Base-by-base conservation (phyloP, 2,888 invertebrate genomes). In the Acholoe squamosa region DNA sequence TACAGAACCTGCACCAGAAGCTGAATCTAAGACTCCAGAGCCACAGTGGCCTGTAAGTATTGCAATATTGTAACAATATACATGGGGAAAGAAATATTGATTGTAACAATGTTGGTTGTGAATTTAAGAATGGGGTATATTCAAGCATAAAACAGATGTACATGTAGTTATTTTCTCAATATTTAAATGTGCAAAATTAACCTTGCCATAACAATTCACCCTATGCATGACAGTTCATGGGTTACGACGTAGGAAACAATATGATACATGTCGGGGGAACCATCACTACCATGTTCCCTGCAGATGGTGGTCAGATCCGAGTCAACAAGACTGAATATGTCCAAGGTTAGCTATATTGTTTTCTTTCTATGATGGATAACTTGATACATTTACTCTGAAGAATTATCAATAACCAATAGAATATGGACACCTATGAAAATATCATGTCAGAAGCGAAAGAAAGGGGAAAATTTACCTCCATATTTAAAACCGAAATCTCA, bases 241-340 rank as follows among this genome's bases (percentile, higher is more conserved):
- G 96, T 5, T 96, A 95, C 92, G 95, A 96, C 92, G 92, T 95
- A 22, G 95, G 95, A 25, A 95, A 95, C 92, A 94, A 94, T 51
- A 90, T 96, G 90, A 93, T 95, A n/a, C 95, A 95, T 92, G 94
- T 94, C 0, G 94, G 94, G 43, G 95, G 95, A 14, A 93, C 93
- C n/a, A 92, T 94, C 7, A 93, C 94, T 43, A 94, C 94, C 22
- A 90, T 96, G 89, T 95, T 95, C 92, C 95, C 96, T 0, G 92
- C 93, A 77, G 96, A 95, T 93, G 96, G 95, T 16, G 95, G 95
- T 25, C 94, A 94, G 92, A 95, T 96, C 56, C 92, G 94, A 71
- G 93, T 94, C 33, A 95, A 96, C 91, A 94, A 94, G 89, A 94
- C 94, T 80, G 94, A 95, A 77, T 95, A 94, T 92, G 93, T 94